Evolutionary conservation across 2,888 invertebrate species (phyloP), one percentile per base, ranked within the genome.

Genomic region (Mesopsocus fuscifrons): DNA sequence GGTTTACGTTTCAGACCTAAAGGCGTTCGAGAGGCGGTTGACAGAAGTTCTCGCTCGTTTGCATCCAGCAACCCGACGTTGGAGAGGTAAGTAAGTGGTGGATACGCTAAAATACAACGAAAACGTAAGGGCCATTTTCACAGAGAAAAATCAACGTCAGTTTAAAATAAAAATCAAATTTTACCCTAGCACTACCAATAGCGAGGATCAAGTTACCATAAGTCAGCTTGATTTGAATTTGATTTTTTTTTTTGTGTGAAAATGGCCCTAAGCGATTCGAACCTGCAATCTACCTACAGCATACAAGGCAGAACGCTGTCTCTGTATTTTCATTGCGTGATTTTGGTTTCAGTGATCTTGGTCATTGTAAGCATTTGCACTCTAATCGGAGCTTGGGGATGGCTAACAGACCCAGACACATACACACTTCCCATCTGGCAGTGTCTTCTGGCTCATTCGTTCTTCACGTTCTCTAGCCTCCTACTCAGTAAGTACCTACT

Each of bases 1-100:
- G 3, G 5, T 15, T 11, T 33, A 13, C 26, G 52, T 68, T 66
- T 57, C 66, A 85, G 97, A 98, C 72, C 69, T 98, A 53, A 97
- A 95, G 65, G 95, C 95, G 31, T 97, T 97, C 62, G 97, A 98
- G 64, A 74, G 95, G 50, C 74, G 97, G 43, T 67, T 98, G 18
- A 97, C 94, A 1, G 97, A 98, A 69, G 95, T 97, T 13, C 92
- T 98, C 57, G 80, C 87, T 51, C 88, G 91, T 59, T 72, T 95
- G 52, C 88, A 92, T 59, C 97, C 97, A 26, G 79, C 88, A 38
- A 92, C 95, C 42, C 74, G 80, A 53, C 73, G 92, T 63, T 98
- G 97, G 97, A 76, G 94, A 72, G 79, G 92, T 91, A 72, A 70
- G 73, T 68, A 49, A 45, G 47, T 21, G 47, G 42, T 38, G 45